phyloP scores from a whole-genome alignment of 2,888 invertebrate genomes.

The Pterostichus niger region DNA sequence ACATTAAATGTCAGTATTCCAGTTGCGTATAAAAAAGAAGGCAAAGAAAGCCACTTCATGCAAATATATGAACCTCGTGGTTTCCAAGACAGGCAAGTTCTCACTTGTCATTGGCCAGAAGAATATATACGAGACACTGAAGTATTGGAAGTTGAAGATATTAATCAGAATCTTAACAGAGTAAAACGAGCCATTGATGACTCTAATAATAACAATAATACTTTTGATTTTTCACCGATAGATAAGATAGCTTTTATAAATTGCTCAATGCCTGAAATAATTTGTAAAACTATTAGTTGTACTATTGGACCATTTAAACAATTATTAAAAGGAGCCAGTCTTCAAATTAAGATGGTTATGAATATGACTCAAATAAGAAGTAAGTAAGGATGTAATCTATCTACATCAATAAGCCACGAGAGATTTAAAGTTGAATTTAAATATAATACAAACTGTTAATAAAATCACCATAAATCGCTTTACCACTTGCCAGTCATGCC shows the following conservation, averaged over 20 bases:
- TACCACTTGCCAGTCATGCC: too few relatives aligned
- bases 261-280: slow-evolving; percentile 33
- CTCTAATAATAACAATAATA: slow-evolving; percentile 26
- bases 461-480: too few relatives aligned
- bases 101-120: slow-evolving; percentile 49
- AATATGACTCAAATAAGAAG: slow-evolving; percentile 28
- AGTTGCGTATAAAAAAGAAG: slow-evolving; percentile 8
- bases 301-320: slow-evolving; percentile 48
- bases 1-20: slow-evolving; percentile 34
- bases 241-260: slow-evolving; percentile 48
- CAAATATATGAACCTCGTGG: slow-evolving; percentile 45
- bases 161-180: not conserved
- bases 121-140: slow-evolving; percentile 37
- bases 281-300: slow-evolving; percentile 55
- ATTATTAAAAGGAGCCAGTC: slow-evolving; percentile 43
- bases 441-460: too few relatives aligned
- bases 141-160: slow-evolving; percentile 24
- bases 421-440: too few relatives aligned
- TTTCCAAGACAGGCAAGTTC: slow-evolving; percentile 39
- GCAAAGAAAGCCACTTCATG: slow-evolving; percentile 19
- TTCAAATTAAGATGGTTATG: slow-evolving; percentile 59
- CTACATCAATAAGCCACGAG: too few relatives aligned
- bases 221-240: not conserved
- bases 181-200: slow-evolving; percentile 40
- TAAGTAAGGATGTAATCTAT: slow-evolving; percentile 27